These are phyloP conservation scores for Oreochromis tanganicae DNA, from an alignment of 2,113 vertebrate species.

Conservation along the genomic window DNA sequence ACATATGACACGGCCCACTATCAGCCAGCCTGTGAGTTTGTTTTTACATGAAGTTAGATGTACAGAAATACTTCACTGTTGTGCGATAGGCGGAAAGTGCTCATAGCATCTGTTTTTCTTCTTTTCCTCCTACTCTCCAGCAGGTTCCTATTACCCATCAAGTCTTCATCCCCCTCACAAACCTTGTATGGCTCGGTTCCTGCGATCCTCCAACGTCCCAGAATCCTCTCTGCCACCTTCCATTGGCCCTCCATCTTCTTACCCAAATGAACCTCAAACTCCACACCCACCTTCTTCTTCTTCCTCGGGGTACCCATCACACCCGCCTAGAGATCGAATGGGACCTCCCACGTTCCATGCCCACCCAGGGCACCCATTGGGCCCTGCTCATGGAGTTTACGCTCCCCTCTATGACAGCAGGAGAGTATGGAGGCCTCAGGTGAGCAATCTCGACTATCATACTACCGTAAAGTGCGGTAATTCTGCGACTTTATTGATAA, in stretches of 20 bases:
- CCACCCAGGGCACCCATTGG: slow-evolving; percentile 78
- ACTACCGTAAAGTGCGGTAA: not conserved
- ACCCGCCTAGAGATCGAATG: slow-evolving; percentile 82
- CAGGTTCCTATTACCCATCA: slow-evolving; percentile 83
- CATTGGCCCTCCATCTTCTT: slow-evolving; percentile 65
- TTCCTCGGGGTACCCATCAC: slow-evolving; percentile 75
- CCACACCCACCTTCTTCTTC: slow-evolving; percentile 70
- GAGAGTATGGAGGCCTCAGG: slow-evolving; percentile 89
- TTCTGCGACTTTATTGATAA: not conserved
- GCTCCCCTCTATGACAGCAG: slow-evolving; percentile 93
- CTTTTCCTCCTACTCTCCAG: slow-evolving; percentile 46
- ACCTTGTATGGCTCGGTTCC: slow-evolving; percentile 85
- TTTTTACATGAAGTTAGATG: not conserved
- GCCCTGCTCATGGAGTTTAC: slow-evolving; percentile 84
- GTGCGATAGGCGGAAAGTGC: not conserved
- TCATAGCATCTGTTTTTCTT: not conserved
- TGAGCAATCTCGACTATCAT: not conserved
- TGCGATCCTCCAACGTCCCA: slow-evolving; percentile 83
- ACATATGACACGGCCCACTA: slow-evolving; percentile 82
- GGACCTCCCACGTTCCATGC: slow-evolving; percentile 78
- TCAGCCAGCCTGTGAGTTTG: slow-evolving; percentile 79
- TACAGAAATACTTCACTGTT: not conserved
- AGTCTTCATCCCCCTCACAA: slow-evolving; percentile 83
- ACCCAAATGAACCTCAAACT: slow-evolving; percentile 38
- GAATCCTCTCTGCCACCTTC: slow-evolving; percentile 86